Evolutionary conservation across 2,797 vertebrate species (phyloP).

Genomic region (Nasua narica): DNA sequence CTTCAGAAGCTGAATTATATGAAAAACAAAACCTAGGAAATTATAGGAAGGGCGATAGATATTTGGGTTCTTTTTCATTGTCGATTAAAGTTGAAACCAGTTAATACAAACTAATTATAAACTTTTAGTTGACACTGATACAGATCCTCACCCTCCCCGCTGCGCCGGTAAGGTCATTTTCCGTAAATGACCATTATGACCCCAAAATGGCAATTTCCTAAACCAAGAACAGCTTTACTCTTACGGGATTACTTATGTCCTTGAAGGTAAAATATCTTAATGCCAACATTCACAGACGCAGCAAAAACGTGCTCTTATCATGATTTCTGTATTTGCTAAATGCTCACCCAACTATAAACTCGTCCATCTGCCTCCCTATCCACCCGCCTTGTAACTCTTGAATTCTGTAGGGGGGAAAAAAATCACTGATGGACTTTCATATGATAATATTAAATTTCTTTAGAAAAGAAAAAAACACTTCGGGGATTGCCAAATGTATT

Average conservation of each 20-base stretch:
- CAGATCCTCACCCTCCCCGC: neutral
- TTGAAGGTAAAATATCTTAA: slow-evolving; percentile 13
- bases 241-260: neutral
- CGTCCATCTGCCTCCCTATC: neutral
- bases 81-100: slow-evolving; percentile 12
- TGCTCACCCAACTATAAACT: neutral
- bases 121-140: neutral
- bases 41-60: neutral
- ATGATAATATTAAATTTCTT: neutral
- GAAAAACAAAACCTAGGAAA: neutral
- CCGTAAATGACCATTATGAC: neutral
- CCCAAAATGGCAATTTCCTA: neutral
- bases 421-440: neutral
- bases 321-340: neutral
- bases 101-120: slow-evolving; percentile 21
- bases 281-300: neutral
- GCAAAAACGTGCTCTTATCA: neutral
- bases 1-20: neutral
- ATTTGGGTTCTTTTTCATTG: neutral
- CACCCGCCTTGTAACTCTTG: neutral
- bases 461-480: slow-evolving; percentile 9
- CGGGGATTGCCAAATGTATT: slow-evolving; percentile 9
- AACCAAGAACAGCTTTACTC: neutral
- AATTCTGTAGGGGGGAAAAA: neutral
- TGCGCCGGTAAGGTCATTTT: neutral